phyloP scores from a whole-genome alignment of 2,797 vertebrate species.

The Eospalax fontanierii region DNA sequence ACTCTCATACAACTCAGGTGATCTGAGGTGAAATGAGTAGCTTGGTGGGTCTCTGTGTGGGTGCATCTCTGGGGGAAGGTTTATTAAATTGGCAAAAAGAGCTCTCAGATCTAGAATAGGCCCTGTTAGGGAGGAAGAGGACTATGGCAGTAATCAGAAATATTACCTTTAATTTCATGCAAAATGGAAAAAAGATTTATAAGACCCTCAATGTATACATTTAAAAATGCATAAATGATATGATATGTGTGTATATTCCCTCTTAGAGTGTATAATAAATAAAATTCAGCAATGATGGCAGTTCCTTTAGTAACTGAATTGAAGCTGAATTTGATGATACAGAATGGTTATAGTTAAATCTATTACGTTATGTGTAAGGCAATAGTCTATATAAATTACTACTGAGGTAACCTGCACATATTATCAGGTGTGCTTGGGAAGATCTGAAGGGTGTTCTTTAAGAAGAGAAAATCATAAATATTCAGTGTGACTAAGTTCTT shows the following conservation, averaged over 20 bases:
- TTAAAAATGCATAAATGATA: not conserved
- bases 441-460: not conserved
- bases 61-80: conserved; percentile 43
- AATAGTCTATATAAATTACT: not conserved
- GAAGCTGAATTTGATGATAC: conserved; percentile 22
- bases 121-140: conserved; percentile 48
- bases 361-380: not conserved
- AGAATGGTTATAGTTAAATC: not conserved
- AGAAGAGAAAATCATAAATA: not conserved
- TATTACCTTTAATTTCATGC: conserved; percentile 73
- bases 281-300: conserved; percentile 79
- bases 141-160: conserved; percentile 52
- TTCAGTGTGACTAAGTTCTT: not conserved
- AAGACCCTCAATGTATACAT: conserved; percentile 72
- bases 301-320: conserved; percentile 76
- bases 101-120: conserved; percentile 45
- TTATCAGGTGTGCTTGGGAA: not conserved
- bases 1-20: not conserved
- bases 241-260: not conserved
- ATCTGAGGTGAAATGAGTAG: conserved; percentile 41
- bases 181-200: conserved; percentile 80
- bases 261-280: conserved; percentile 73
- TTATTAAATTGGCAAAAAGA: conserved; percentile 57
- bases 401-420: not conserved
- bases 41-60: conserved; percentile 55